Conservation (phyloP, 2,797 vertebrate genomes). For the Crax fasciolata region DNA sequence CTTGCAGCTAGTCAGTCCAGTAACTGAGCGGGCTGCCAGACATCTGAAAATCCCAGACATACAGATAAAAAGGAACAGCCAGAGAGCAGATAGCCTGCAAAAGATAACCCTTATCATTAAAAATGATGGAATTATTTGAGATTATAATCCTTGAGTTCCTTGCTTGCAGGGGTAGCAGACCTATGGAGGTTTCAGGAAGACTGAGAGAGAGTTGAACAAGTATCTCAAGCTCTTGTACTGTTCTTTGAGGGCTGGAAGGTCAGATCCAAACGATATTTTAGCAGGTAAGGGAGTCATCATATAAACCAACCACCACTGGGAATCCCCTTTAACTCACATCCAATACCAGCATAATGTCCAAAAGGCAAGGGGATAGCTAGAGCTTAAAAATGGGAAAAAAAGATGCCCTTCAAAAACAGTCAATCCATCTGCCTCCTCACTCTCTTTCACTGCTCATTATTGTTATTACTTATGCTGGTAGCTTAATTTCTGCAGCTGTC, state of each 20-base stretch:
- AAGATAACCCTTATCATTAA: not conserved
- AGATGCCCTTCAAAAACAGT: not conserved
- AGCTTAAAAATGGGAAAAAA: not conserved
- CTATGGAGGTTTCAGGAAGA: not conserved
- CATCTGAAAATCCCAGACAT: not conserved
- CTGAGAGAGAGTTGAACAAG: not conserved
- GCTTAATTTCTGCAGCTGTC: not conserved
- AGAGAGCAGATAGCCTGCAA: not conserved
- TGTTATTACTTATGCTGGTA: not conserved
- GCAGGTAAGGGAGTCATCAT: not conserved
- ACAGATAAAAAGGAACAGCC: not conserved
- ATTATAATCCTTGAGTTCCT: not conserved
- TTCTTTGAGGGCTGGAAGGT: not conserved
- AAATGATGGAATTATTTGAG: not conserved
- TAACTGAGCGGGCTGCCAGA: not conserved
- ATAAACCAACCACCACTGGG: not conserved
- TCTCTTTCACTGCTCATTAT: not conserved
- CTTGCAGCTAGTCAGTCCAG: not conserved
- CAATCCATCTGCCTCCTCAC: not conserved
- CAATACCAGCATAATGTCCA: not conserved
- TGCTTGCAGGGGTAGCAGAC: not conserved
- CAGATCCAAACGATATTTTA: not conserved
- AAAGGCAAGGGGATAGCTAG: conserved; percentile 4
- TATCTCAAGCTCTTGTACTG: not conserved
- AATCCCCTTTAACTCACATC: not conserved